These are phyloP conservation scores for Lysiphlebus fabarum DNA, from an alignment of 1,140 invertebrate species.

Conservation along the genomic window DNA sequence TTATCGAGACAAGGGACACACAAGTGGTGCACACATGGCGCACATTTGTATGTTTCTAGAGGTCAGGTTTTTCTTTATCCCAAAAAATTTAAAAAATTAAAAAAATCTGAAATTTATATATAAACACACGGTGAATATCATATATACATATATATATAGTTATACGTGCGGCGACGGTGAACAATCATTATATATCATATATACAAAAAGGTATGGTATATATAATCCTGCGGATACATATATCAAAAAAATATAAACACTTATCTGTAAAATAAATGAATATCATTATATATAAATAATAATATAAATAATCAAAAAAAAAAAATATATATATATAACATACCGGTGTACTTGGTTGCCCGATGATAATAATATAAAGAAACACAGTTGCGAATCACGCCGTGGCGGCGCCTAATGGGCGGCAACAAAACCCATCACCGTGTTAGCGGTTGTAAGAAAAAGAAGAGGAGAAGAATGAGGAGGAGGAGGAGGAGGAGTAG, in stretches of 20 bases:
- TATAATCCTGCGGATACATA: slow-evolving; percentile 14
- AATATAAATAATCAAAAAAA: slow-evolving; percentile 2
- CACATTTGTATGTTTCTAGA: slow-evolving; percentile 51
- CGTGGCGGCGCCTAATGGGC: slow-evolving; percentile 54
- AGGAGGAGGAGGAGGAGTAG: slow-evolving; percentile 27
- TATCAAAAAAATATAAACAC: neutral
- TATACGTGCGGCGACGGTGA: too few species aligned
- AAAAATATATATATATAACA: neutral
- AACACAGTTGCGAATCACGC: slow-evolving; percentile 54
- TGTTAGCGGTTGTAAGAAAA: neutral
- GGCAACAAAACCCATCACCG: slow-evolving; percentile 43
- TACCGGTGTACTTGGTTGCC: slow-evolving; percentile 14
- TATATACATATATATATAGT: too few species aligned
- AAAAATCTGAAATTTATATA: slow-evolving; percentile 44
- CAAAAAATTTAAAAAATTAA: too few species aligned
- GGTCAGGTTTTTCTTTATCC: slow-evolving; percentile 53
- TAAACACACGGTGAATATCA: slow-evolving; percentile 20
- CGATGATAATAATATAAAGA: slow-evolving; percentile 43
- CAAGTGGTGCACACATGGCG: slow-evolving; percentile 55
- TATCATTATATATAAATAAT: too few species aligned
- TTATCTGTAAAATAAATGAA: neutral
- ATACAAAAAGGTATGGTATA: neutral
- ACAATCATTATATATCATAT: neutral
- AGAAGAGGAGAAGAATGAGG: slow-evolving; percentile 10
- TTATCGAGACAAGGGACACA: slow-evolving; percentile 30